Percentiles rank a stretch among this genome's conserved stretches.
Conservation (phyloP, 2,888 invertebrate genomes). For the Ichneumoninae sp. region DNA sequence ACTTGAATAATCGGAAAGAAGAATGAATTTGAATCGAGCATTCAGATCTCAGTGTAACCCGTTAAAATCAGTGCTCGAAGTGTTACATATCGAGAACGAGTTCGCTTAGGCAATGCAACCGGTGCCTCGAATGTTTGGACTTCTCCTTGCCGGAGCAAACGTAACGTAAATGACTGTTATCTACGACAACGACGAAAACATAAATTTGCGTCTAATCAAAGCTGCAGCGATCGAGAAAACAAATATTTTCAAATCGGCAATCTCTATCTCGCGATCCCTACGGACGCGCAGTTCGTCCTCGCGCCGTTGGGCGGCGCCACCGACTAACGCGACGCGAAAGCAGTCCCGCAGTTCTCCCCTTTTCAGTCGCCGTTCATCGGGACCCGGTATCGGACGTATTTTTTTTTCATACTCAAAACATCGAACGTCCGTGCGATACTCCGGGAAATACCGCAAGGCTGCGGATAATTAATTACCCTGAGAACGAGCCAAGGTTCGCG, state of each 20-base stretch:
- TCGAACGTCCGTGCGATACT: background rate
- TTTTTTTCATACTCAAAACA: constrained; percentile 21
- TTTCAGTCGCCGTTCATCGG: constrained; percentile 24
- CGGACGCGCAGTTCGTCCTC: background rate
- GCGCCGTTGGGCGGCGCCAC: background rate
- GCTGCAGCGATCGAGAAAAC: background rate
- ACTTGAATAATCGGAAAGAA: too few relatives aligned
- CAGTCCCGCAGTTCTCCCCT: background rate
- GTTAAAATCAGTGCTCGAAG: too few relatives aligned
- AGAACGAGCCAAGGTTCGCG: background rate
- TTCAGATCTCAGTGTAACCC: too few relatives aligned
- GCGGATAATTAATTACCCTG: background rate
- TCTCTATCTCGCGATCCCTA: background rate
- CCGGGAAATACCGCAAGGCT: background rate
- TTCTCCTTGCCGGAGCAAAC: background rate
- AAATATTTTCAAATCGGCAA: background rate
- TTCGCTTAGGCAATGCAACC: background rate
- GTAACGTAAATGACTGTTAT: background rate
- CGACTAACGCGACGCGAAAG: background rate
- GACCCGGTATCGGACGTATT: constrained; percentile 13
- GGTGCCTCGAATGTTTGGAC: background rate
- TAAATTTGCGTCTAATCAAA: background rate
- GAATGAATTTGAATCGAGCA: too few relatives aligned
- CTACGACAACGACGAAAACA: background rate
- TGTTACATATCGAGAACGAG: too few relatives aligned